Evolutionary conservation across 2,113 vertebrate genomes (phyloP).

Genomic region (Barbus barbus): DNA sequence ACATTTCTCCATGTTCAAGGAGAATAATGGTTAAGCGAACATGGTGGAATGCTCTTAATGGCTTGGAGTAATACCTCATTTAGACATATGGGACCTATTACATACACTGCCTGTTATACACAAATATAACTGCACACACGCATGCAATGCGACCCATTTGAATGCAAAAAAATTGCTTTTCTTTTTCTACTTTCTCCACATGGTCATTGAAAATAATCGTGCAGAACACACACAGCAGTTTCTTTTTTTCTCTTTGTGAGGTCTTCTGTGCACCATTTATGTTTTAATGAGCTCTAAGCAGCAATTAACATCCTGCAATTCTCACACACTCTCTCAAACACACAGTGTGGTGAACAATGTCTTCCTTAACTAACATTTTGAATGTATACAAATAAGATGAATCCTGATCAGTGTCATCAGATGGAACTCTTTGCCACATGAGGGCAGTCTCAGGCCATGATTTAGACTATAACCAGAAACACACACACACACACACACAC

Average conservation of each 20-base stretch:
- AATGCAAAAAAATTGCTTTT: not conserved
- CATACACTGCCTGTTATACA: slow-evolving; percentile 48
- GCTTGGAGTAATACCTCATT: slow-evolving; percentile 45
- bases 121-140: slow-evolving; percentile 14
- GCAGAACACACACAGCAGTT: slow-evolving; percentile 1
- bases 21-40: slow-evolving; percentile 45
- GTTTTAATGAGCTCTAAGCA: slow-evolving; percentile 20
- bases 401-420: not conserved
- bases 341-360: not conserved
- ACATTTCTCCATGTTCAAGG: not conserved
- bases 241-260: slow-evolving; percentile 25
- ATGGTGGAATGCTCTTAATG: slow-evolving; percentile 43
- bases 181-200: slow-evolving; percentile 7
- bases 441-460: slow-evolving; percentile 45
- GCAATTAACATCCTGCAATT: slow-evolving; percentile 7
- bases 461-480: slow-evolving; percentile 19
- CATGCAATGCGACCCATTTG: slow-evolving; percentile 18
- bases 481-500: slow-evolving; percentile 34
- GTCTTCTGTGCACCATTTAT: not conserved
- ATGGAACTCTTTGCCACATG: slow-evolving; percentile 34
- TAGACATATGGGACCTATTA: slow-evolving; percentile 67
- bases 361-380: not conserved
- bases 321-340: not conserved
- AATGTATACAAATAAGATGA: not conserved
- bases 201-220: not conserved